Conservation (phyloP, 2,113 vertebrate genomes). For the Pyrgilauda ruficollis region DNA sequence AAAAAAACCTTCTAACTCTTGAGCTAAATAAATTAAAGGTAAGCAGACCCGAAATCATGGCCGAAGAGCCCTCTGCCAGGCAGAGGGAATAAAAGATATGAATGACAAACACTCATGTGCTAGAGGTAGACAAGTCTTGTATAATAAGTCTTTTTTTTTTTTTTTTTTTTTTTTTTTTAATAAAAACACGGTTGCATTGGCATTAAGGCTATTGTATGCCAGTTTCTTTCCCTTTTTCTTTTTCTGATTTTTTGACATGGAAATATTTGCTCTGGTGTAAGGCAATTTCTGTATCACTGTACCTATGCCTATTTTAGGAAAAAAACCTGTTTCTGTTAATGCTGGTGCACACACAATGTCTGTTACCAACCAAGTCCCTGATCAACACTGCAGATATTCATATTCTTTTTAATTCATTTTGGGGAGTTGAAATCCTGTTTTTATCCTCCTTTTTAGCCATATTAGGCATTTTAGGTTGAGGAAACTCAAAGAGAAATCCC, state of each 20-base stretch:
- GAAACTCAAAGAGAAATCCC: slow-evolving; percentile 19
- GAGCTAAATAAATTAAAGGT: not conserved
- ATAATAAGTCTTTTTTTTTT: not conserved
- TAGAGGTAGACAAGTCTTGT: not conserved
- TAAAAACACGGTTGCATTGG: not conserved
- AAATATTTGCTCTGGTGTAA: not conserved
- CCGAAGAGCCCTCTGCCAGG: not conserved
- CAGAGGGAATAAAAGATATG: not conserved
- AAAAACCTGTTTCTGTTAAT: not conserved
- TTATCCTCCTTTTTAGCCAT: not conserved
- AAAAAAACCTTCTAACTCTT: not conserved
- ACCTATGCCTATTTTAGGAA: not conserved
- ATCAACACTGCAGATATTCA: not conserved
- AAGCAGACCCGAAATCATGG: not conserved
- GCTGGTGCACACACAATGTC: not conserved
- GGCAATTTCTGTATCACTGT: not conserved
- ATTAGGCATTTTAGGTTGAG: not conserved
- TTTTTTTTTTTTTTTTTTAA: not conserved
- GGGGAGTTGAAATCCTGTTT: not conserved
- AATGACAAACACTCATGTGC: not conserved
- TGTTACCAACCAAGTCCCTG: not conserved
- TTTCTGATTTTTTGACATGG: not conserved
- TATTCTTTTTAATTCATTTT: not conserved
- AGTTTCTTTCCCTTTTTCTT: not conserved
- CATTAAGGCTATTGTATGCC: not conserved